Base-by-base conservation (phyloP, 2,888 invertebrate species). In the Leptopilina drosophilae region DNA sequence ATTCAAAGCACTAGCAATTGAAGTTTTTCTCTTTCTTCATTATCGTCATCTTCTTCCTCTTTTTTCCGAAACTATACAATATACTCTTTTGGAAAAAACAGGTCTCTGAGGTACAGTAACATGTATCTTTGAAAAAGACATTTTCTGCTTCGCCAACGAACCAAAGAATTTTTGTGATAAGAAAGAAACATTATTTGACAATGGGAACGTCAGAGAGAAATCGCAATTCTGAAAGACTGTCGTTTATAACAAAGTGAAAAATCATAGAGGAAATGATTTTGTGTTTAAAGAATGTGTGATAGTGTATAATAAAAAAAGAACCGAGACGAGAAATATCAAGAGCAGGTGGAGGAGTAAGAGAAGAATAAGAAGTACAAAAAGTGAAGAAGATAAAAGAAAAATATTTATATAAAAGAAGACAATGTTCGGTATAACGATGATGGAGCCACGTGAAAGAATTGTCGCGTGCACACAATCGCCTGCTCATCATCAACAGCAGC, bases 371-470 rank as follows among this genome's bases (percentile, higher is more conserved):
- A 33, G 65, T 40, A 49, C 4, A 49, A 42, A 64, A 78, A 33
- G 73, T 40, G 6, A 12, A 49, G 53, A 40, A 9, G 40, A 73
- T 76, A 56, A 69, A 77, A 78, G 78, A 33, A 33, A 77, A 26
- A 78, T 42, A 42, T n/a, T 12, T 59, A 20, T 62, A 62, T 64
- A 76, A 78, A 49, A 75, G 76, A 75, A 66, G 79, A 84, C 80
- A 77, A 88, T 90, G 89, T 90, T 87, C 78, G 88, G 88, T 78
- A 84, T 84, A 77, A 88, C 88, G 82, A 89, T 90, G 89, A 87
- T 91, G 26, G 91, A 91, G 81, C 88, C 90, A 46, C 88, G 90
- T 42, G 90, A 90, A 77, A 87, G 88, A 81, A 81, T 88, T 76
- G 84, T 81, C 66, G 83, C 83, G 77, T 84, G 81, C n/a, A 77